Base-by-base conservation (phyloP, 2,888 invertebrate genomes). In the Drosophila anceps region DNA sequence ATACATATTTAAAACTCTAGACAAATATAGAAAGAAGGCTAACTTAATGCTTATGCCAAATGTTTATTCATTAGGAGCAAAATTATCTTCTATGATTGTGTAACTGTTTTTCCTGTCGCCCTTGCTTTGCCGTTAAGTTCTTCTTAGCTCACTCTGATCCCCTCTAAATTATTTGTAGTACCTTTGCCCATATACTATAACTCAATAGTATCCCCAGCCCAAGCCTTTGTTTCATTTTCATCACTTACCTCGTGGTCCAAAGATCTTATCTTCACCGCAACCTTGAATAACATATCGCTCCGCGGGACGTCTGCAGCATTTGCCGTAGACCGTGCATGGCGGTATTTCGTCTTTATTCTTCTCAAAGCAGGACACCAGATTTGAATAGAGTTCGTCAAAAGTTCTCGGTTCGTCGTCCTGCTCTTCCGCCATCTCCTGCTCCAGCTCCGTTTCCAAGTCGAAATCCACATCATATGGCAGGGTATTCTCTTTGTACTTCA, bases 311-410 rank as follows among this genome's bases (percentile, higher is more conserved):
- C 29, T 33, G 33, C 89, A 84, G 31, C 84, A 84, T 39, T 75
- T 64, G 1, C 18, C 41, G 13, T 66, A 77, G 2, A n/a, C 15
- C 1, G 31, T 13, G 41, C 78, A 81, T 7, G 29, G 1, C 0
- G 27, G 39, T 24, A 43, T 48, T 33, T 48, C 50, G 2, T 43
- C 3, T 2, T 12, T 1, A 13, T 39, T 31, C 15, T 68, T 60
- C 15, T 72, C 53, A 12, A 84, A 84, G 31, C 84, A 87, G 4
- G 44, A 37, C 1, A 70, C 27, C n/a, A 84, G 63, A 7, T 74
- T 20, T 3, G 33, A 2, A 51, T 82, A 84, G 0, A 89, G 66
- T 13, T 89, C 82, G 1, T 84, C 89, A 33, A 87, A 87, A n/a
- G 77, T 73, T 7, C 41, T 33, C 4, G 84, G 84, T 54, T 89